Evolutionary conservation across 2,888 invertebrate species (phyloP).

Genomic region (Noctua comes): DNA sequence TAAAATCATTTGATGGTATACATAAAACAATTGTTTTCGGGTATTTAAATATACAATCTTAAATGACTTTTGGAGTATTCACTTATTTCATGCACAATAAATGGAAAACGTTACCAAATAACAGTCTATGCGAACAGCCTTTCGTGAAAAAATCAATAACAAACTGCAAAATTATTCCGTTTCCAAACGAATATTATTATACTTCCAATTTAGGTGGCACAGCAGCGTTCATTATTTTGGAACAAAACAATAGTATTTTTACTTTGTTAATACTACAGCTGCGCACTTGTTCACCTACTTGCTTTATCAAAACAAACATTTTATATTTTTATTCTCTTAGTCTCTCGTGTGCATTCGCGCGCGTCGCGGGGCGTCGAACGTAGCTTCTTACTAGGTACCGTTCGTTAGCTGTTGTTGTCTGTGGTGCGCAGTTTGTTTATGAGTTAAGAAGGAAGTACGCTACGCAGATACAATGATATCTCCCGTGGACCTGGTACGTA

Average conservation of each 20-base stretch:
- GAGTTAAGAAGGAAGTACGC: constrained; percentile 41
- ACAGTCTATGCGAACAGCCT: background rate
- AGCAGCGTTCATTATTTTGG: background rate
- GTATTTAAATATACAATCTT: background rate
- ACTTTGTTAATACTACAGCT: constrained; percentile 34
- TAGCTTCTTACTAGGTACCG: constrained; percentile 22
- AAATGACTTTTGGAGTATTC: background rate
- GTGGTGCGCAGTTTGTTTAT: constrained; percentile 65
- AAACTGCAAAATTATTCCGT: background rate
- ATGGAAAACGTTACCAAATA: background rate
- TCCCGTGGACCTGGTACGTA: constrained; percentile 69
- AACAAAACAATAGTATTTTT: constrained; percentile 12
- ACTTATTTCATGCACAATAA: background rate
- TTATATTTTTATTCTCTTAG: constrained; percentile 49
- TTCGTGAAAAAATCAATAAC: constrained; percentile 12
- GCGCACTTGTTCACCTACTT: constrained; percentile 52
- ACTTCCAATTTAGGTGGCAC: constrained; percentile 25
- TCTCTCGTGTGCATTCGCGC: constrained; percentile 22
- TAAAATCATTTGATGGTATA: background rate
- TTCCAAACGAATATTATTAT: constrained; percentile 57
- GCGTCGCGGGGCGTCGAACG: constrained; percentile 56
- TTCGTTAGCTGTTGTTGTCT: constrained; percentile 56
- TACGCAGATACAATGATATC: constrained; percentile 66
- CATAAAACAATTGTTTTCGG: background rate
- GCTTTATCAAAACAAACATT: constrained; percentile 67